Base-by-base conservation (phyloP, 2,797 vertebrate species). In the Rhinophrynus dorsalis region DNA sequence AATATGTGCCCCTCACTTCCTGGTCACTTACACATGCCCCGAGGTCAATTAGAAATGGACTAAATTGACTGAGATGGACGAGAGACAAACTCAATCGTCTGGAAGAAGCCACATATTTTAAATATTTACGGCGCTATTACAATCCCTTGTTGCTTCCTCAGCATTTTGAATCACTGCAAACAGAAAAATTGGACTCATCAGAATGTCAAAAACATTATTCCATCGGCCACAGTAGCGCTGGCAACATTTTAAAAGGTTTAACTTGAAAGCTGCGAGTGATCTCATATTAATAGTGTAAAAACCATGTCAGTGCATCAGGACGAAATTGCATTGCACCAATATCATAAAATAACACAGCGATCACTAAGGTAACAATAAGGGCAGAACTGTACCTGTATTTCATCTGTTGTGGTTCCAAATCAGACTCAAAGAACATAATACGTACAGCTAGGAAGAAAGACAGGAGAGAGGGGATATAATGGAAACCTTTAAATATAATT, bases 101-200 rank as follows among this genome's bases (percentile, higher is more conserved):
- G 47, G 47, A 27, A 3, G 23, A 17, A 26, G 47, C 24, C 27
- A 4, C 11, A 12, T n/a, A 20, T 37, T 23, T 56, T 56, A 35
- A 56, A 56, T 37, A 56, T 56, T 56, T 37, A 56, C 54, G 10
- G 32, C 8, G 54, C 47, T 50, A 50, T 50, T 50, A 50, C 47
- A 20, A 50, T 12, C 21, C 24, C 24, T 32, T 21, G 15, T 10
- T 20, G 51, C 51, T 38, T 50, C 24, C 32, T 21, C 6, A 6
- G 54, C 18, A 37, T 2, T 35, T 23, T 18, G 6, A 18, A 56
- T n/a, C 12, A n/a, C 11, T 21, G 23, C 5, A 21, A n/a, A 2
- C 18, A 21, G 24, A 23, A 38, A 21, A 9, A 23, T 18, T 11
- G 54, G 1, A 10, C n/a, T 1, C 17, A 56, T 56, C 54, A 56